Base-by-base conservation (phyloP, 64 coral and sea anemone species). In the Anthopleura sola region DNA sequence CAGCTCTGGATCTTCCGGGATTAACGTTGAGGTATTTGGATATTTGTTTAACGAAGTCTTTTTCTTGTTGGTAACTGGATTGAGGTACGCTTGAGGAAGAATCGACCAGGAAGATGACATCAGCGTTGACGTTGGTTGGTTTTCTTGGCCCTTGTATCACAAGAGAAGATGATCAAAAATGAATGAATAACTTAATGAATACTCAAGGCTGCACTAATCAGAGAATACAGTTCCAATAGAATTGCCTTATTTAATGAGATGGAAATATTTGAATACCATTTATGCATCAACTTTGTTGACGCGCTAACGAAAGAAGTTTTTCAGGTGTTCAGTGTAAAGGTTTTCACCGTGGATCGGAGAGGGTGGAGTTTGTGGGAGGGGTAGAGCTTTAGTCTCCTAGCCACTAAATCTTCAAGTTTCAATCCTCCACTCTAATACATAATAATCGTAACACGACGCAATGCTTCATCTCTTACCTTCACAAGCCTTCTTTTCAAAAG, bases 81-180 rank as follows among this genome's bases (percentile, higher is more conserved):
- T 18, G 28, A 39, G 75, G 11, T 24, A 91, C 44, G 6, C 36
- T 76, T 55, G 75, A 91, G 11, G 89, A 91, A 2, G 89, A 91
- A 48, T 91, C 89, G 10, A 91, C 26, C 37, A 91, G 55, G 19
- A 91, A 91, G 1, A 91, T 26, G 26, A 91, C 78, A 60, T 91
- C 84, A 21, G 89, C 83, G 55, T 49, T 82, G 55, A 78, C 78
- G 21, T 54, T n/a, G 16, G 37, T 79, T 79, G 76, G 76, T 48
- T 79, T 79, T 79, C 76, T 44, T 79, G 76, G 76, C 21, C 24
- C 76, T 79, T 21, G 21, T 23, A 2, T 1, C 18, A 44, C 40
- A 44, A 44, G 1, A 79, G 18, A 79, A 24, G 0, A 21, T 20
- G 37, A 79, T 40, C 76, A 79, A n/a, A 29, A 34, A 10, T 68